A percentile compares a stretch with the other conserved stretches of the same genome.
Conservation (phyloP, 2,113 vertebrate genomes). For the Desmodus rotundus region DNA sequence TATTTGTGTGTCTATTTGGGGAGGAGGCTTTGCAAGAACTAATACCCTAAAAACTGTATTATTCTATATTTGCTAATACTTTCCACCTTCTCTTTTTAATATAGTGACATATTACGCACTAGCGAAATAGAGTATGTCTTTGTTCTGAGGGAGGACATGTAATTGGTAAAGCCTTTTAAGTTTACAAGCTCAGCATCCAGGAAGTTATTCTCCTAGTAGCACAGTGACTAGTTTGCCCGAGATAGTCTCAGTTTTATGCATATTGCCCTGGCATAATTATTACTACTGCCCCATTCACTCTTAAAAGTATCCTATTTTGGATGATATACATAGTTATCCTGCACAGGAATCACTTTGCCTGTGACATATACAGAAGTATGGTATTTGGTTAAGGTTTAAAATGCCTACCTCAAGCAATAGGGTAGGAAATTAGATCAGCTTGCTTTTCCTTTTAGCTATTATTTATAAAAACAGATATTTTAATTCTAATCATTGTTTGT, state of each 20-base stretch:
- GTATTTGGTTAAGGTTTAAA: slow-evolving; percentile 26
- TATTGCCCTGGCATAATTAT: background rate
- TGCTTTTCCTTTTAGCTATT: slow-evolving; percentile 5
- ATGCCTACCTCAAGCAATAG: background rate
- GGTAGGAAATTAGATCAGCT: background rate
- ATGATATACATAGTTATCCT: background rate
- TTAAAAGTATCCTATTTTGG: background rate
- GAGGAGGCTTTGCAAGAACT: background rate
- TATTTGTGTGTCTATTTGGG: background rate
- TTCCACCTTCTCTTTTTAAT: background rate
- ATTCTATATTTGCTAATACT: background rate
- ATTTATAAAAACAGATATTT: background rate
- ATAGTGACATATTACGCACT: background rate
- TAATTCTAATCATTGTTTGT: background rate
- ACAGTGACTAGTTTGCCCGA: background rate
- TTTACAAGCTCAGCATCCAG: background rate
- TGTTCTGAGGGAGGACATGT: background rate
- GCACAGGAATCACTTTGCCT: background rate
- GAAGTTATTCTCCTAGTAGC: background rate
- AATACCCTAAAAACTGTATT: background rate
- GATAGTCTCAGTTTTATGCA: background rate
- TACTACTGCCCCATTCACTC: background rate
- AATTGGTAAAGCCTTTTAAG: background rate
- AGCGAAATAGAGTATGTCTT: background rate
- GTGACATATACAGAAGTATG: background rate